Evolutionary conservation across 2,888 invertebrate species (phyloP), one percentile per base, ranked within the genome.

Genomic region (Caprella mutica): DNA sequence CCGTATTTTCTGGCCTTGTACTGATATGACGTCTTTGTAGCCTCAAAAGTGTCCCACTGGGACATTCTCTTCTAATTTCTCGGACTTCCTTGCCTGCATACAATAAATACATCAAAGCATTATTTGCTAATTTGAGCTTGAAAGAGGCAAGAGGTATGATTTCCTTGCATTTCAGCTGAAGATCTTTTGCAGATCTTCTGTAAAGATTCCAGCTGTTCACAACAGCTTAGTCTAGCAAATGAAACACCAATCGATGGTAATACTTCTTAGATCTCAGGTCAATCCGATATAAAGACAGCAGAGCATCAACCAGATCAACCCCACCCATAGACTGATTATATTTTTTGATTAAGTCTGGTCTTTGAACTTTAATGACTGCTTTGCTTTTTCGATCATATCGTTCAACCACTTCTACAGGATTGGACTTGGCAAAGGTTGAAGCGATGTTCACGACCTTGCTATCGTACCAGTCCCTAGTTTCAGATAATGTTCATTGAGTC

Each of bases 311-410:
- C 9, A 42, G 42, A 42, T 42, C 42, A 9, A 42, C 42, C 17
- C 42, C 42, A n/a, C 42, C 42, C 42, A 42, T 42, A n/a, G 23
- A 42, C 42, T 42, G 6, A 42, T 42, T 42, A n/a, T 42, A 42
- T 9, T 9, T 42, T n/a, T 42, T 6, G 17, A 42, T 21, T 9
- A 23, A 17, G 9, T 42, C 6, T 8, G 42, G 42, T 19, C 42
- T 19, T 9, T 17, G 42, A 9, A 42, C n/a, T 9, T 42, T n/a
- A 9, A 42, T n/a, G n/a, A 21, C 21, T 9, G 17, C 21, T 42
- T 42, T 42, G n/a, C 6, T n/a, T 9, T 42, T 42, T n/a, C 21
- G 9, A 42, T 42, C 42, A 17, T 21, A 42, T 42, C 42, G n/a
- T 42, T 42, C n/a, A 6, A 42, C 42, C 8, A 23, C 21, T 8